These are phyloP conservation scores for Cheilosia impressa DNA, from an alignment of 2,888 invertebrate genomes.

Conservation along the genomic window DNA sequence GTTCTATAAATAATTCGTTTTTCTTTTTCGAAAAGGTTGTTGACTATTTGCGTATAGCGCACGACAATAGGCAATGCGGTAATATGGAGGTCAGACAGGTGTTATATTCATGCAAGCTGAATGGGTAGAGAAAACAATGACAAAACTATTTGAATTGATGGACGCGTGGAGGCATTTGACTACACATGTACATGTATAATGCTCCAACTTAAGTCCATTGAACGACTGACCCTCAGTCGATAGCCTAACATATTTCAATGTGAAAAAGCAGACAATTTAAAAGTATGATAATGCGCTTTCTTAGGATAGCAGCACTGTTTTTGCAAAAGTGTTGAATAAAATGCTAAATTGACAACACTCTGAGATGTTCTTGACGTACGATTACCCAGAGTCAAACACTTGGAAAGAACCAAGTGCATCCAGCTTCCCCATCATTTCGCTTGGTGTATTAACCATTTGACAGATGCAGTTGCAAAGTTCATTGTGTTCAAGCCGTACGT, in stretches of 20 bases:
- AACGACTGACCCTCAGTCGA: conserved; percentile 7
- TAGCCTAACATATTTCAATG: not conserved
- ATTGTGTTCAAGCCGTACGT: no score
- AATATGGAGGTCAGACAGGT: conserved; percentile 51
- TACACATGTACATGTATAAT: not conserved
- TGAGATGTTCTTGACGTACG: no score
- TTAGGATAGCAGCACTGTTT: not conserved
- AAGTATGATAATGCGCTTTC: no score
- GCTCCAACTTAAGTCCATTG: not conserved
- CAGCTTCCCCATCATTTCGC: no score
- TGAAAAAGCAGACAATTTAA: not conserved
- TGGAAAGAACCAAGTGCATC: no score
- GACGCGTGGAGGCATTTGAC: not conserved
- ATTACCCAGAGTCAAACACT: no score
- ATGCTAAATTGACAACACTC: not conserved
- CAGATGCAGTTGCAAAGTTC: no score
- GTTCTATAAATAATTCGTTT: conserved; percentile 32
- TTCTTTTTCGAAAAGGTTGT: conserved; percentile 1
- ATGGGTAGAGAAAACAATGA: not conserved
- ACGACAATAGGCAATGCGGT: not conserved
- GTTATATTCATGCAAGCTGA: conserved; percentile 35
- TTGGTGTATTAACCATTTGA: no score
- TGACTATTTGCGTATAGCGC: not conserved
- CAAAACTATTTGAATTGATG: conserved; percentile 38
- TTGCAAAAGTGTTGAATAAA: no score